Conservation (phyloP, 2,888 invertebrate species). For the Cheilosia scutellata region DNA sequence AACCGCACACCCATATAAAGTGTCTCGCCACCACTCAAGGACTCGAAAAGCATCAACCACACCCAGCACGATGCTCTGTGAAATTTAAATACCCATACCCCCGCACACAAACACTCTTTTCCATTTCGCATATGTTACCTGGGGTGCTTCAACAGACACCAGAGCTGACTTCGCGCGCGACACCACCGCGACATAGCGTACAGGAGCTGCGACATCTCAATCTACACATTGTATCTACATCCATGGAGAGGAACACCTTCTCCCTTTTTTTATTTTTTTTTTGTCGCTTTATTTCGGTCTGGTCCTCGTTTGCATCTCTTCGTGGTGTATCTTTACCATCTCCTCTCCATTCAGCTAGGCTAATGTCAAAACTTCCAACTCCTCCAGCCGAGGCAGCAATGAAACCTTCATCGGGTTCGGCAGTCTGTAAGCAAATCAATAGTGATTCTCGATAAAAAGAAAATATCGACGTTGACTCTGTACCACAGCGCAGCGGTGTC, state of each 20-base stretch:
- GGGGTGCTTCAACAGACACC: slow-evolving; percentile 45
- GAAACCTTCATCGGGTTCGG: slow-evolving; percentile 11
- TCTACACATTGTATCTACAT: slow-evolving; percentile 74
- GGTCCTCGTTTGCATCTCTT: slow-evolving; percentile 55
- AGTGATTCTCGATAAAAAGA: slow-evolving; percentile 66
- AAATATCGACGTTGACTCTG: slow-evolving; percentile 40
- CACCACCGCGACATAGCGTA: slow-evolving; percentile 66
- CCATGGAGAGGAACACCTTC: slow-evolving; percentile 68
- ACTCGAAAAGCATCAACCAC: slow-evolving; percentile 54
- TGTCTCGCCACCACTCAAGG: slow-evolving; percentile 39
- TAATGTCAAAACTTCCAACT: slow-evolving; percentile 62
- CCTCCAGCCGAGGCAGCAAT: slow-evolving; percentile 15
- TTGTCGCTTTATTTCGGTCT: slow-evolving; percentile 17
- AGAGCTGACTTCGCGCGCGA: slow-evolving; percentile 52
- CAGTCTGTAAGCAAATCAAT: slow-evolving; percentile 65
- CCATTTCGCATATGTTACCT: slow-evolving; percentile 75
- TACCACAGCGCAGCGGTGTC: slow-evolving; percentile 23
- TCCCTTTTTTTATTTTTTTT: slow-evolving; percentile 5
- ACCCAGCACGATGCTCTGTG: slow-evolving; percentile 67
- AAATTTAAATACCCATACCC: slow-evolving; percentile 67
- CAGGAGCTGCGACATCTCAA: slow-evolving; percentile 76
- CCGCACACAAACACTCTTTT: slow-evolving; percentile 62
- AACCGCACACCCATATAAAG: slow-evolving; percentile 7
- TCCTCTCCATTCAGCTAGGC: slow-evolving; percentile 61
- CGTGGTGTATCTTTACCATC: slow-evolving; percentile 62